Evolutionary conservation across 2,797 vertebrate genomes (phyloP).

Genomic region (Gambelia wislizenii): DNA sequence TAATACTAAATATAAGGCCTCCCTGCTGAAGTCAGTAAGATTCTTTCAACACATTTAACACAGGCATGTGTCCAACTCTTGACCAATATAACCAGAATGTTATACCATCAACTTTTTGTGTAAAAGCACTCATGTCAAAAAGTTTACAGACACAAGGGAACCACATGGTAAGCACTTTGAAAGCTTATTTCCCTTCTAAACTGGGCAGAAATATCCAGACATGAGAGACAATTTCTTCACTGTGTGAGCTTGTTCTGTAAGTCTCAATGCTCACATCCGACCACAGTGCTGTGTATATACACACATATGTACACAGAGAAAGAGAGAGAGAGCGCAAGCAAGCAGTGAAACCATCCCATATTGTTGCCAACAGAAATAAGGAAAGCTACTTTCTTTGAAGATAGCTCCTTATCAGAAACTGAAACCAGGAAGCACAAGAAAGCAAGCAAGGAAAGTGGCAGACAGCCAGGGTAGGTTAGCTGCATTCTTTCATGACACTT

Average conservation of each 20-base stretch:
- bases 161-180: background rate
- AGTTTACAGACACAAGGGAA: background rate
- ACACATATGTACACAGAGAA: no score
- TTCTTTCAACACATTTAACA: background rate
- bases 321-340: no score
- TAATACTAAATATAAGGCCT: background rate
- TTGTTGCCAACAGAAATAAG: slow-evolving; percentile 15
- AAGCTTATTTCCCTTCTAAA: background rate
- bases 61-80: background rate
- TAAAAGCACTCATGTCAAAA: background rate
- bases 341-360: background rate
- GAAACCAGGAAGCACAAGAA: slow-evolving; percentile 13
- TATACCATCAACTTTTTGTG: background rate
- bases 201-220: background rate
- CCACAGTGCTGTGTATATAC: background rate
- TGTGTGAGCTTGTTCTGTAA: background rate
- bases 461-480: slow-evolving; percentile 14
- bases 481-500: slow-evolving; percentile 22
- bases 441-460: slow-evolving; percentile 50
- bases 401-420: slow-evolving; percentile 35
- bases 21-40: slow-evolving; percentile 1
- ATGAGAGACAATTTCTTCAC: background rate
- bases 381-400: slow-evolving; percentile 40
- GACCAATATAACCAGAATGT: background rate
- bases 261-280: background rate